A percentile compares a stretch with the other conserved stretches of the same genome.
Evolutionary conservation across 1,140 invertebrate species (phyloP).

Genomic region (Drosophila arizonae): DNA sequence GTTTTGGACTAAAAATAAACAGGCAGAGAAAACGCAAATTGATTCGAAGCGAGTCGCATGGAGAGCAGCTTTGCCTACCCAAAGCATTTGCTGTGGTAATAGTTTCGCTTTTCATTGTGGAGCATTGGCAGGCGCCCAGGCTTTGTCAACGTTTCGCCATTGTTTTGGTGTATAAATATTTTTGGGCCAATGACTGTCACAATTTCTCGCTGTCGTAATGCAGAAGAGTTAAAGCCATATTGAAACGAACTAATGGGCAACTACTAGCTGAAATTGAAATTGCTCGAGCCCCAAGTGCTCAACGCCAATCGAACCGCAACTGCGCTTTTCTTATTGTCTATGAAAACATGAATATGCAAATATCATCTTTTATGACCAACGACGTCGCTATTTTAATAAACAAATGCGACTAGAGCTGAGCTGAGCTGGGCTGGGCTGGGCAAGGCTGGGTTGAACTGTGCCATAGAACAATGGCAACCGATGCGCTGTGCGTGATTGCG

Average conservation of each 20-base stretch:
- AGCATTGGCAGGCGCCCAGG: slow-evolving; percentile 23
- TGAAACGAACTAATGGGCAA: slow-evolving; percentile 31
- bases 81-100: slow-evolving; percentile 51
- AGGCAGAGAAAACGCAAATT: slow-evolving; percentile 46
- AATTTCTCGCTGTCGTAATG: slow-evolving; percentile 32
- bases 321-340: slow-evolving; percentile 55
- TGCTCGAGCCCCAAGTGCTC: slow-evolving; percentile 26
- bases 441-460: not conserved
- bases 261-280: slow-evolving; percentile 24
- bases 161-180: slow-evolving; percentile 33
- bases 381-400: slow-evolving; percentile 64
- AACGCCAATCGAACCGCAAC: slow-evolving; percentile 21
- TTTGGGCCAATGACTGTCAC: slow-evolving; percentile 51
- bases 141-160: slow-evolving; percentile 38
- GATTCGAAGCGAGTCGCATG: slow-evolving; percentile 15
- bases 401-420: slow-evolving; percentile 53
- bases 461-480: slow-evolving; percentile 25
- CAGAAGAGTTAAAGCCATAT: slow-evolving; percentile 39
- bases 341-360: slow-evolving; percentile 72
- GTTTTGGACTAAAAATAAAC: slow-evolving; percentile 64
- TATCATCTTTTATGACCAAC: slow-evolving; percentile 54
- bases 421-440: not conserved
- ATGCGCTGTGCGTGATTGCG: slow-evolving; percentile 57
- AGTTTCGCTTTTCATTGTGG: slow-evolving; percentile 71
- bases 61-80: slow-evolving; percentile 20